Evolutionary conservation across 2,888 invertebrate species (phyloP).

Genomic region (Nasonovia ribisnigri): DNA sequence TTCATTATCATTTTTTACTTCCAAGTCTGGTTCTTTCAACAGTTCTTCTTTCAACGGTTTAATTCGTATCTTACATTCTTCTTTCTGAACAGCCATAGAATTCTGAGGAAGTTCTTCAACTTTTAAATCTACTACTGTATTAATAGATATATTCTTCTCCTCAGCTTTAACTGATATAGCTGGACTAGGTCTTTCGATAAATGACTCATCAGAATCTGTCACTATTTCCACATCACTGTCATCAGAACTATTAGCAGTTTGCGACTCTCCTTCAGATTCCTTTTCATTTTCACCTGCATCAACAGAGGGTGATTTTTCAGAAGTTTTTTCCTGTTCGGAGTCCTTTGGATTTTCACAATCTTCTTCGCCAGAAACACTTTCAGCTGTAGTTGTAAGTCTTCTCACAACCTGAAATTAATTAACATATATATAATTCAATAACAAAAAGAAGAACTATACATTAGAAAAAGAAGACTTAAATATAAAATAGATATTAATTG

Average conservation of each 20-base stretch:
- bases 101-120: constrained; percentile 21
- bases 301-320: not conserved
- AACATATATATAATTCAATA: not conserved
- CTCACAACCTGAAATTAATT: constrained; percentile 53
- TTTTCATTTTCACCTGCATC: constrained; percentile 19
- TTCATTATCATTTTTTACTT: constrained; percentile 18
- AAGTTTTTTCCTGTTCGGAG: constrained; percentile 7
- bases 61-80: not conserved
- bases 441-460: not conserved
- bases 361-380: constrained; percentile 29
- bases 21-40: not conserved
- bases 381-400: not conserved
- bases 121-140: constrained; percentile 32
- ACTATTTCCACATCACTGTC: constrained; percentile 31
- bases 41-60: constrained; percentile 47
- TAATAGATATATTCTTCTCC: not conserved
- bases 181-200: not conserved
- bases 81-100: not conserved
- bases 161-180: constrained; percentile 34
- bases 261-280: constrained; percentile 21
- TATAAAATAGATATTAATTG: not conserved
- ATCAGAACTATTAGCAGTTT: not conserved
- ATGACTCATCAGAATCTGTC: constrained; percentile 31
- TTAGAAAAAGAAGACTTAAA: not conserved
- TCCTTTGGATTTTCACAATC: constrained; percentile 30